A percentile compares a stretch with the other conserved stretches of the same genome.
Conservation (phyloP, 2,797 vertebrate genomes). For the Acomys russatus region DNA sequence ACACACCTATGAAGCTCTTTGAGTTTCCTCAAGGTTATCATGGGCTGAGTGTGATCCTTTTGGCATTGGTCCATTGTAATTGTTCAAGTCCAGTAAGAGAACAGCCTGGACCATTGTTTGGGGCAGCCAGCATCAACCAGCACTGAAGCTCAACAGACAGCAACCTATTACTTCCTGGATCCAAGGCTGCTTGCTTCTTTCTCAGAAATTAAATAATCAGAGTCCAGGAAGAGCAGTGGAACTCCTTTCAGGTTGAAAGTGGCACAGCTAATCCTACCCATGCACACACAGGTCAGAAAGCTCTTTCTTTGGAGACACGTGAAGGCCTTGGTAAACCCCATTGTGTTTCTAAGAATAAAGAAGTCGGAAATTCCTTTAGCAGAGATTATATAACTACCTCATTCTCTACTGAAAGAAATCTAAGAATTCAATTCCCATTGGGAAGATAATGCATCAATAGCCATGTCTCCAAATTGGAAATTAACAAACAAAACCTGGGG, state of each 20-base stretch:
- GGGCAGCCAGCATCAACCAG: not conserved
- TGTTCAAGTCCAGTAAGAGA: not conserved
- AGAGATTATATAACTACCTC: not conserved
- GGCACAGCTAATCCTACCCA: not conserved
- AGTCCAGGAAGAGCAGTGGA: not conserved
- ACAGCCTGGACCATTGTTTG: not conserved
- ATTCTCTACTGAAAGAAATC: slow-evolving; percentile 33
- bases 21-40: not conserved
- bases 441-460: slow-evolving; percentile 7
- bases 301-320: not conserved
- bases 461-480: not conserved
- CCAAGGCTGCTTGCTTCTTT: not conserved
- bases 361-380: slow-evolving; percentile 34
- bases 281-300: not conserved
- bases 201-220: not conserved
- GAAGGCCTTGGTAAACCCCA: not conserved
- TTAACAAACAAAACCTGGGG: not conserved
- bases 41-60: not conserved
- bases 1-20: not conserved
- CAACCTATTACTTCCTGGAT: not conserved
- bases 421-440: slow-evolving; percentile 48
- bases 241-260: not conserved
- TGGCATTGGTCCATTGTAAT: not conserved
- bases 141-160: not conserved
- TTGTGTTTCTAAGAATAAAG: slow-evolving; percentile 43